Conservation (phyloP, 2,113 vertebrate genomes). For the Machaerirhynchus nigripectus region DNA sequence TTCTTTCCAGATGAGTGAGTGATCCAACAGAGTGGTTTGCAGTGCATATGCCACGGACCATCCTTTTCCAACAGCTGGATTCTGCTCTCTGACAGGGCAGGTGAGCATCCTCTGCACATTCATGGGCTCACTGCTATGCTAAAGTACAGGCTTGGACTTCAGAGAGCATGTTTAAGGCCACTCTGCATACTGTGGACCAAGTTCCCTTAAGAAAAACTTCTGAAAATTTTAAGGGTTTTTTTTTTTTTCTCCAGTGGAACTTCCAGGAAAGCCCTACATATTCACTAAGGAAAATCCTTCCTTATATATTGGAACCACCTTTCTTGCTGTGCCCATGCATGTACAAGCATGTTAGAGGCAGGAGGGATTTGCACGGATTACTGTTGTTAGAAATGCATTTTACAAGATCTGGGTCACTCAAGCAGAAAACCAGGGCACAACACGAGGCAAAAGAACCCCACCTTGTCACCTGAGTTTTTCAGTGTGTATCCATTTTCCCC, state of each 20-base stretch:
- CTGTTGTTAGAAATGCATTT: not conserved
- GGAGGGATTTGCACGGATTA: not conserved
- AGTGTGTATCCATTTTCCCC: not conserved
- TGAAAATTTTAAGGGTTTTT: not conserved
- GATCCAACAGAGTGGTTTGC: not conserved
- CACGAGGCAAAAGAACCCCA: not conserved
- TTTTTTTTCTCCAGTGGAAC: not conserved
- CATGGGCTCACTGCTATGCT: not conserved
- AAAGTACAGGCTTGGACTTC: not conserved
- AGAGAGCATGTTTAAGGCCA: not conserved
- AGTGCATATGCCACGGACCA: not conserved
- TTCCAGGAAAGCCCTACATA: not conserved
- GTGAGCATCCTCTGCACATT: not conserved
- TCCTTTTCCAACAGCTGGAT: not conserved
- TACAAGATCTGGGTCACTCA: not conserved
- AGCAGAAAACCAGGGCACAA: not conserved
- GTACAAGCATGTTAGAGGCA: not conserved
- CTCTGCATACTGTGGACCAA: not conserved
- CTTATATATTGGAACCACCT: not conserved
- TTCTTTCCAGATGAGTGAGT: conserved; percentile 6
- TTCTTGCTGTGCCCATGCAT: not conserved
- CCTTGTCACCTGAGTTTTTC: not conserved
- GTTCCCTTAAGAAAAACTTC: not conserved
- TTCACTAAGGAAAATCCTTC: not conserved
- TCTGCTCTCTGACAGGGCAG: not conserved